These are phyloP conservation scores for Lanius collurio DNA, from an alignment of 2,113 vertebrate species.

Conservation along the genomic window DNA sequence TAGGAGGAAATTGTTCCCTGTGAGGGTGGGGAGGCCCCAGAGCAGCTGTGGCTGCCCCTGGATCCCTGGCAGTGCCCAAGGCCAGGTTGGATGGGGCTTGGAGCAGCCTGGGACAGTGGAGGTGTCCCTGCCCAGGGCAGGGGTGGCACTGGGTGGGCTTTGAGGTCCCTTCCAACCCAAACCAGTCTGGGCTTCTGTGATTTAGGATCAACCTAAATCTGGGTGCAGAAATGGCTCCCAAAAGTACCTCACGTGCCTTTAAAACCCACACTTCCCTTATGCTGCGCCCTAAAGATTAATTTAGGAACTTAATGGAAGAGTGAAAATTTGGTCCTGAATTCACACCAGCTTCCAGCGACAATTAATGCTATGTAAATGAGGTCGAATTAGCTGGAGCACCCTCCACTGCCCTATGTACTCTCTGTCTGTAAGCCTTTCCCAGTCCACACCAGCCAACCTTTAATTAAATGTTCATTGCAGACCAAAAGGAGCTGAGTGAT, in stretches of 20 bases:
- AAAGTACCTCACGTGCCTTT: fast-evolving
- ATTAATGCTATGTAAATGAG: conserved; percentile 70
- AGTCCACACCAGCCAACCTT: not conserved
- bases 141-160: not conserved
- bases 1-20: not conserved
- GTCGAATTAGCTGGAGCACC: conserved; percentile 60
- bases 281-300: not conserved
- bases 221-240: not conserved
- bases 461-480: not conserved
- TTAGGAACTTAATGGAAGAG: too few species aligned
- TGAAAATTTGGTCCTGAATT: not conserved
- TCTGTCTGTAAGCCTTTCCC: not conserved
- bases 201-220: not conserved
- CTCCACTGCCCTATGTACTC: not conserved
- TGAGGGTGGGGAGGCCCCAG: not conserved
- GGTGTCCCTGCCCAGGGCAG: not conserved
- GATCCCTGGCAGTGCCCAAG: not conserved
- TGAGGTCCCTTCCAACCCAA: not conserved
- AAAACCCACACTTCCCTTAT: not conserved
- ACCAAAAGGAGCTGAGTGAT: not conserved
- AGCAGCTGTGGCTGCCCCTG: not conserved
- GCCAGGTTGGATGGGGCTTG: not conserved
- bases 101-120: fast-evolving
- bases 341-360: not conserved
- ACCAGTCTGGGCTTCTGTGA: not conserved